These are phyloP conservation scores for Triplophysa yarkandensis DNA, from an alignment of 2,797 vertebrate species.

Conservation along the genomic window DNA sequence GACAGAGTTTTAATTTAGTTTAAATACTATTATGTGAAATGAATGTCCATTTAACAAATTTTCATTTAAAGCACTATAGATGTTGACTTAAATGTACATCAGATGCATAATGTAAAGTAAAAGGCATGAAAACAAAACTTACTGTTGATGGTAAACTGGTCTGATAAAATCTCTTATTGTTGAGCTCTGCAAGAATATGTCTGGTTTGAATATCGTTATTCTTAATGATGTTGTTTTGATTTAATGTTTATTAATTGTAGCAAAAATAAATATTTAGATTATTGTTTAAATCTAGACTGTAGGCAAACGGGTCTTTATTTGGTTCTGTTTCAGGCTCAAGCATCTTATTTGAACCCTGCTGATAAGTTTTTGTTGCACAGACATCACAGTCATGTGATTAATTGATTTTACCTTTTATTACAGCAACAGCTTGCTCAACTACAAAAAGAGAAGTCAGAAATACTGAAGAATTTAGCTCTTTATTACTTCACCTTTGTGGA, in stretches of 20 bases:
- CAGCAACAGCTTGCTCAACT: constrained; percentile 99
- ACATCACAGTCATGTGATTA: background rate
- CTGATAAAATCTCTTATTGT: background rate
- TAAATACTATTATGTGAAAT: background rate
- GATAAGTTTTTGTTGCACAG: constrained; percentile 40
- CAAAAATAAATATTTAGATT: background rate
- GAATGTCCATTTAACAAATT: background rate
- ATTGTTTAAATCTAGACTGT: background rate
- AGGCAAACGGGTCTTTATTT: background rate
- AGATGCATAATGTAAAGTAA: background rate
- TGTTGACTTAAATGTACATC: background rate
- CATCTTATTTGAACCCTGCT: constrained; percentile 54
- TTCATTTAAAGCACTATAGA: no score
- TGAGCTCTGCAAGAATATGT: constrained; percentile 3
- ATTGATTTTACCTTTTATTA: constrained; percentile 55
- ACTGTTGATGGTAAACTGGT: no score
- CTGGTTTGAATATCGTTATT: background rate
- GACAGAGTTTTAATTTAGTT: background rate
- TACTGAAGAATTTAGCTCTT: constrained; percentile 96
- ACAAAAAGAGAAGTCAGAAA: constrained; percentile 98
- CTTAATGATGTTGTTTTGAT: background rate
- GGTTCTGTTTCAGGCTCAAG: background rate
- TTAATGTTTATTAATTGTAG: background rate
- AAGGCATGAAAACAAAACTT: background rate
- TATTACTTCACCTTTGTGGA: constrained; percentile 99